Evolutionary conservation across 2,113 vertebrate species (phyloP).

Genomic region (Periophthalmodon schlosseri): DNA sequence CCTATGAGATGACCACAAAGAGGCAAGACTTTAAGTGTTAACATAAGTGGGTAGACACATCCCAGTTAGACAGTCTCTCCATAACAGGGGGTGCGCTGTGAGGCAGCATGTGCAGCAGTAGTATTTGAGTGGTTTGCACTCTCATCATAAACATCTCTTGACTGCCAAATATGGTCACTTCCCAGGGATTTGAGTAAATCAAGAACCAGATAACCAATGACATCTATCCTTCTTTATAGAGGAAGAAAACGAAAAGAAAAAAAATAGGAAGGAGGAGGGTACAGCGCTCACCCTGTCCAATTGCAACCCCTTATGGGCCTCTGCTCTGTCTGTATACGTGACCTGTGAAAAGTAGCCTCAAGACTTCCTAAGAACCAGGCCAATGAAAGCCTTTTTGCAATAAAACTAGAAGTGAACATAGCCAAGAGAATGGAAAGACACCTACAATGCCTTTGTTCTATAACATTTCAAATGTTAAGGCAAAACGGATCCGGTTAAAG

Average conservation of each 20-base stretch:
- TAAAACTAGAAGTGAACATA: conserved; percentile 4
- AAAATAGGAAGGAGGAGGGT: conserved; percentile 25
- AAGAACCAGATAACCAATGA: conserved; percentile 53
- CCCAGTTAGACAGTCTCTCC: conserved; percentile 19
- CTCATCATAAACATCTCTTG: conserved; percentile 39
- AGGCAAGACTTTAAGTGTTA: conserved; percentile 10
- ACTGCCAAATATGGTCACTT: conserved; percentile 72
- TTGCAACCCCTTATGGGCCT: conserved; percentile 61
- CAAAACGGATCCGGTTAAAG: neutral
- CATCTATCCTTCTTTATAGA: conserved; percentile 38
- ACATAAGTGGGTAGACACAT: conserved; percentile 22
- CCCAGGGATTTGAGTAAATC: conserved; percentile 51
- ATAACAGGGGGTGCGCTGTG: conserved; percentile 25
- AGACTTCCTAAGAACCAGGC: conserved; percentile 54
- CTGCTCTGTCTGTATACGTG: conserved; percentile 61
- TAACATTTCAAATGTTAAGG: neutral
- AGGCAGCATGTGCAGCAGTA: conserved; percentile 43
- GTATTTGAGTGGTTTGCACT: conserved; percentile 52
- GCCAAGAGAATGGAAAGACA: neutral
- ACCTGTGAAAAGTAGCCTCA: conserved; percentile 54
- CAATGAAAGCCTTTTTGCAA: conserved; percentile 26
- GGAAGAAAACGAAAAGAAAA: conserved; percentile 1
- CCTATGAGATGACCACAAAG: conserved; percentile 31
- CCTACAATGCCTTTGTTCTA: neutral
- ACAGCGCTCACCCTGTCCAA: conserved; percentile 47